Evolutionary conservation across 2,888 invertebrate genomes (phyloP).

Genomic region (Platycheirus rosarum): DNA sequence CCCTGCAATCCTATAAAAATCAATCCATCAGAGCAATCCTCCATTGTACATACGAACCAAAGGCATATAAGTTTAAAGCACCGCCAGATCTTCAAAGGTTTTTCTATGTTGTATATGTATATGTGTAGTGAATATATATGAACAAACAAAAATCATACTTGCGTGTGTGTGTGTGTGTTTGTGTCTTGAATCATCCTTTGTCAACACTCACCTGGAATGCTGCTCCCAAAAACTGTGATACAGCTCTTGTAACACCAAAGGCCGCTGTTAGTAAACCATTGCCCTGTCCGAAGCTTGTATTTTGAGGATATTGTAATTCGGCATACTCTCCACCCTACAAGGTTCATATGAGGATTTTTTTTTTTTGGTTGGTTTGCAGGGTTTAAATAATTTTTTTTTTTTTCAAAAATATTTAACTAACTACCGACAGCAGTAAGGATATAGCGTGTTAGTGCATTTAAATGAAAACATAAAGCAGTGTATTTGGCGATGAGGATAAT

Average conservation of each 20-base stretch:
- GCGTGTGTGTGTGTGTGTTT: slow-evolving; percentile 17
- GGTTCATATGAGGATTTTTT: slow-evolving; percentile 67
- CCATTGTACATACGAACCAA: too few relatives aligned
- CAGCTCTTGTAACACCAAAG: slow-evolving; percentile 89
- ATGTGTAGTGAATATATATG: background rate
- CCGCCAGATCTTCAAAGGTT: slow-evolving; percentile 19
- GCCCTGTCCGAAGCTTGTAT: slow-evolving; percentile 71
- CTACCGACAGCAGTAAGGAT: slow-evolving; percentile 38
- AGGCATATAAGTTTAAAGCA: too few relatives aligned
- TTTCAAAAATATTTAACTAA: slow-evolving; percentile 5
- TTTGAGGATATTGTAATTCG: slow-evolving; percentile 71
- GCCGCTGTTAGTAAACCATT: slow-evolving; percentile 86
- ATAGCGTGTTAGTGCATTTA: slow-evolving; percentile 57
- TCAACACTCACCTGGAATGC: slow-evolving; percentile 87
- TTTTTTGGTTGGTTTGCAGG: slow-evolving; percentile 54
- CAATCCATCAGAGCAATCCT: too few relatives aligned
- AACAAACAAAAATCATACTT: slow-evolving; percentile 29
- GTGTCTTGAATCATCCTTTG: slow-evolving; percentile 17
- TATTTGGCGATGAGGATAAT: slow-evolving; percentile 16
- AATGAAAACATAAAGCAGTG: slow-evolving; percentile 41
- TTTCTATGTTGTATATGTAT: background rate
- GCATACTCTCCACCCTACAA: slow-evolving; percentile 73
- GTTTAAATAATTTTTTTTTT: slow-evolving; percentile 17
- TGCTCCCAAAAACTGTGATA: slow-evolving; percentile 90
- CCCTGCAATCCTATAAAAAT: too few relatives aligned